phyloP scores from a whole-genome alignment of 1,140 invertebrate species.

The Eupristina koningsbergeri region DNA sequence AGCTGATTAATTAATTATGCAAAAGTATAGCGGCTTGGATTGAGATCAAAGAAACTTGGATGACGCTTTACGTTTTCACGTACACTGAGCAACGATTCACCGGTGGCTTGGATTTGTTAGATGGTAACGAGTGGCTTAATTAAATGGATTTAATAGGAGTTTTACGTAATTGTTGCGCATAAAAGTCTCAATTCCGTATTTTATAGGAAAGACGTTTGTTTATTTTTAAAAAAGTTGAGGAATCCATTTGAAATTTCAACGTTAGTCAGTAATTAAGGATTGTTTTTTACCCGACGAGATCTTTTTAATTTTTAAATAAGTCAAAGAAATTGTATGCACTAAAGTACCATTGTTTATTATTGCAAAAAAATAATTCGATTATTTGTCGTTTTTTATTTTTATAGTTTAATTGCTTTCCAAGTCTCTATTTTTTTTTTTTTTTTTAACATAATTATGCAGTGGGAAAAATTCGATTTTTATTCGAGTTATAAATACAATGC shows the following conservation, averaged over 20 bases:
- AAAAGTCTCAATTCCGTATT: not conserved
- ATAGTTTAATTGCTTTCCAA: too few relatives aligned
- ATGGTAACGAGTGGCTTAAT: slow-evolving; percentile 33
- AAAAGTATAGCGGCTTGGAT: not conserved
- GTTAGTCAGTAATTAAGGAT: not conserved
- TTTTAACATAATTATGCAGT: too few relatives aligned
- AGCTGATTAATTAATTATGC: not conserved
- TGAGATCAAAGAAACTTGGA: not conserved
- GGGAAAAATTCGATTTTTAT: too few relatives aligned
- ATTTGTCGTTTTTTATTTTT: too few relatives aligned
- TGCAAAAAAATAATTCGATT: too few relatives aligned
- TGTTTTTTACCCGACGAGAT: not conserved
- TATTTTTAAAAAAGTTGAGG: not conserved
- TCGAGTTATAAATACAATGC: not conserved
- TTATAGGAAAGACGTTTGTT: not conserved
- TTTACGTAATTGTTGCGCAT: not conserved
- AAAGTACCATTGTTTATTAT: too few relatives aligned
- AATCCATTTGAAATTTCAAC: not conserved
- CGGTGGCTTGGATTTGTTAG: not conserved
- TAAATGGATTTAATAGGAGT: not conserved
- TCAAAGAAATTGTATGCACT: too few relatives aligned
- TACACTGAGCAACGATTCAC: too few relatives aligned
- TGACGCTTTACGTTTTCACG: too few relatives aligned
- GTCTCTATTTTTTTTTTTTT: too few relatives aligned
- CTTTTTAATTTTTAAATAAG: too few relatives aligned